Evolutionary conservation across 30 jellyfish, hydroid and myxozoan genomes (phyloP).

Genomic region (Aurelia coerulea): DNA sequence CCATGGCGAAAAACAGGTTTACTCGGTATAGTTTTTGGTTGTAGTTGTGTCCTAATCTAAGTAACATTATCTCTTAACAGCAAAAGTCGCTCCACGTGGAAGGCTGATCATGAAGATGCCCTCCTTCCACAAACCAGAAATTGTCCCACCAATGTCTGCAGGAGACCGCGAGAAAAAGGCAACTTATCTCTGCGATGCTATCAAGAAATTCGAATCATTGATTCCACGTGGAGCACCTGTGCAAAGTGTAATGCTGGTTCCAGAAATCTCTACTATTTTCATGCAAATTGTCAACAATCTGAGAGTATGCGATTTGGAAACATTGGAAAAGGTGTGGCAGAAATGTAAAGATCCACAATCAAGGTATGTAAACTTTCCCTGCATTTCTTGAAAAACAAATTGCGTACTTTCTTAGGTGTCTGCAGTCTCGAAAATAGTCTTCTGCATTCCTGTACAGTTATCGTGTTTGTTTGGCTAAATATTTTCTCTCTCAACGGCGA

Average conservation of each 20-base stretch:
- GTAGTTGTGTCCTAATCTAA: no score
- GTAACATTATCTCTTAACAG: not conserved
- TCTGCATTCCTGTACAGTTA: no score
- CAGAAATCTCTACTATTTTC: slow-evolving; percentile 54
- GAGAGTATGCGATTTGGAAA: slow-evolving; percentile 34
- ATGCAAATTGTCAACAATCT: slow-evolving; percentile 59
- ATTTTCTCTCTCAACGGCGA: no score
- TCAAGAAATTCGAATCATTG: slow-evolving; percentile 48
- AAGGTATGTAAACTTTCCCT: slow-evolving; percentile 11
- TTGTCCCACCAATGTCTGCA: slow-evolving; percentile 47
- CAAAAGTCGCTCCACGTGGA: slow-evolving; percentile 42
- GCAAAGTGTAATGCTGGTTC: slow-evolving; percentile 49
- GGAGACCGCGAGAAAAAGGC: slow-evolving; percentile 42
- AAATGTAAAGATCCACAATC: slow-evolving; percentile 27
- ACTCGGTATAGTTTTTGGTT: no score
- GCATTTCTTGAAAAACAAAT: no score
- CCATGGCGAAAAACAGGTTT: no score
- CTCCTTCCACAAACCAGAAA: slow-evolving; percentile 58
- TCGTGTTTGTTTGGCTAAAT: no score
- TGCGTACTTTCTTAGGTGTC: no score
- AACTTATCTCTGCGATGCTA: slow-evolving; percentile 29
- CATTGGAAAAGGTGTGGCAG: slow-evolving; percentile 40
- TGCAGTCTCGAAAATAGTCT: no score
- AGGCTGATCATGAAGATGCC: slow-evolving; percentile 64
- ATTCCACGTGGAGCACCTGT: slow-evolving; percentile 63